Base-by-base conservation (phyloP, 2,113 vertebrate genomes). In the Tragelaphus scriptus region DNA sequence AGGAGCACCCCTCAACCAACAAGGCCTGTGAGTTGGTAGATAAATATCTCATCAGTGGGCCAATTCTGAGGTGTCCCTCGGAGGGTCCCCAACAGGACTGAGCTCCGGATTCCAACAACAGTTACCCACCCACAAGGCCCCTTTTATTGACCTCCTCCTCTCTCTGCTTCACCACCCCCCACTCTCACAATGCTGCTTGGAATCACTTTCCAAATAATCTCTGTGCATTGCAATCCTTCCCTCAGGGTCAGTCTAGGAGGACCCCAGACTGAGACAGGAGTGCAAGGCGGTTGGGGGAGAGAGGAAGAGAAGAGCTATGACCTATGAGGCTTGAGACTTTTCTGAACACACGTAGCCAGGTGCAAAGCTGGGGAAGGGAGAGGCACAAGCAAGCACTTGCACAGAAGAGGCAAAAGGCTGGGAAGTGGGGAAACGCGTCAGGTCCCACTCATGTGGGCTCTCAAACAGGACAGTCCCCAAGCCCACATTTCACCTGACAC, bases 301-400 rank as follows among this genome's bases (percentile, higher is more conserved):
- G 17, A 63, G n/a, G 40, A 75, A 47, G 88, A 55, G 25, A 88
- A 85, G 85, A n/a, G 36, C 25, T 15, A 21, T 15, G 10, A 47
- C 9, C n/a, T 5, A 0, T 8, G 59, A 85, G 68, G 44, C 47
- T 63, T 51, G 40, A 40, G 55, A 30, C 55, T 75, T 51, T 61
- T 30, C 92, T 85, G 58, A 80, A 16, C 25, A 95, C 92, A 61
- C 12, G 1, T 40, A 65, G 13, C 51, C 7, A 32, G 23, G 16
- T 25, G 23, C 90, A 75, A 13, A 85, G 59, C 81, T 88, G 59
- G 75, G 61, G n/a, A 7, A 17, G 89, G 40, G 6, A 25, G 8
- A 19, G 14, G 49, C 61, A 1, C 2, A 21, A 3, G 6, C 1
- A 3, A 3, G 14, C 19, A 26, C 21, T 94, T 49, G 0, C 15